A percentile compares a stretch with the other conserved stretches of the same genome.
Conservation (phyloP, 2,888 invertebrate genomes). For the Drosophila paracracens region DNA sequence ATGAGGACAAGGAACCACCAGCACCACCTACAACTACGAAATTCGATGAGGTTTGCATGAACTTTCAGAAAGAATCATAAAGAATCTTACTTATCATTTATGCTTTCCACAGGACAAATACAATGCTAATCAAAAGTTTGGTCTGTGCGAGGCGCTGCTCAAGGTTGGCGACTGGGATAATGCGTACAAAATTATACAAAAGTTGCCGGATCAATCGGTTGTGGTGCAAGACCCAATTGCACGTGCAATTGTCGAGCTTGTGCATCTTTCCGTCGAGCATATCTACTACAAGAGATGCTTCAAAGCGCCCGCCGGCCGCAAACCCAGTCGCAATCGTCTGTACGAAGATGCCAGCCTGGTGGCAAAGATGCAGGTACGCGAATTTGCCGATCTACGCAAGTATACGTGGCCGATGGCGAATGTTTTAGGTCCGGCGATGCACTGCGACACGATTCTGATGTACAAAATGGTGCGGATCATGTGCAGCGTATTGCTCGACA, state of each 20-base stretch:
- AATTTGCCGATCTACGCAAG: conserved; percentile 90
- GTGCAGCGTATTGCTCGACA: conserved; percentile 83
- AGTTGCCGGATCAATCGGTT: conserved; percentile 92
- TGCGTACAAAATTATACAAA: conserved; percentile 91
- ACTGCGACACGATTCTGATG: conserved; percentile 94
- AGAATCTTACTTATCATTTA: neutral
- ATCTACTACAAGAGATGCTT: conserved; percentile 92
- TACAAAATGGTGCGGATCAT: conserved; percentile 91
- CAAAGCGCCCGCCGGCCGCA: conserved; percentile 88
- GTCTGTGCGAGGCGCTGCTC: conserved; percentile 94
- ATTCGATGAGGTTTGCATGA: conserved; percentile 87
- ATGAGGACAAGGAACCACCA: conserved; percentile 89
- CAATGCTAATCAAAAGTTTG: conserved; percentile 94
- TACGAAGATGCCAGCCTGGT: conserved; percentile 82
- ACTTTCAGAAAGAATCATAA: neutral
- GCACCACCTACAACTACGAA: conserved; percentile 90
- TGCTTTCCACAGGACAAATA: conserved; percentile 76
- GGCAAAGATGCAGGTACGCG: conserved; percentile 86
- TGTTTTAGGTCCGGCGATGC: conserved; percentile 94
- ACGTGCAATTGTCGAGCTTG: conserved; percentile 90
- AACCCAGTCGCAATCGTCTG: conserved; percentile 85
- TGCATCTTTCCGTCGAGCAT: conserved; percentile 94
- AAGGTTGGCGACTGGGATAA: conserved; percentile 96
- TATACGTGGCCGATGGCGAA: conserved; percentile 94
- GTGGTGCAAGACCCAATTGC: conserved; percentile 93